A percentile compares a stretch with the other conserved stretches of the same genome.
Evolutionary conservation across 2,113 vertebrate species (phyloP).

Genomic region (Ivindomyrus marchei): DNA sequence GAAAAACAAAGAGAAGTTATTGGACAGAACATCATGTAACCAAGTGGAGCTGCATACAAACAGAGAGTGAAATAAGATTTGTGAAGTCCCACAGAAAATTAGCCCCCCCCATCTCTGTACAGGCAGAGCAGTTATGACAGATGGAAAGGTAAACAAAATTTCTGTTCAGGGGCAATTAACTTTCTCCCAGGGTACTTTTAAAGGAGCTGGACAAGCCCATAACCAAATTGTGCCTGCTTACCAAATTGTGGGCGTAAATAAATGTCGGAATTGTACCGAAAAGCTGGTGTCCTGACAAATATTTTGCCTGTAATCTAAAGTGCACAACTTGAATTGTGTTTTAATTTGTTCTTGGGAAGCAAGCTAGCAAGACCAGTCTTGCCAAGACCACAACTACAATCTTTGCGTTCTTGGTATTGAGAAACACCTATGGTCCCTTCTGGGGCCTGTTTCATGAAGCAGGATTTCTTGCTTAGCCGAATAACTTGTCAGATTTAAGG

Average conservation of each 20-base stretch:
- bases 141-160: neutral
- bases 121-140: neutral
- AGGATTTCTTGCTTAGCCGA: neutral
- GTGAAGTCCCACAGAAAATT: neutral
- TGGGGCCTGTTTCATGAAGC: neutral
- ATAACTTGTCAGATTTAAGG: neutral
- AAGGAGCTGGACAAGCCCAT: neutral
- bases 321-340: neutral
- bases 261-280: too few species aligned
- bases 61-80: neutral
- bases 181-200: neutral
- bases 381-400: too few species aligned
- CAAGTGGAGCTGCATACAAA: neutral
- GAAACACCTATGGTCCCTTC: neutral
- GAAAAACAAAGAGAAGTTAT: neutral
- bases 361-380: neutral
- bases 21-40: neutral
- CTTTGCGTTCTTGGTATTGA: neutral
- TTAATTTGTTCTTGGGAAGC: neutral
- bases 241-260: too few species aligned
- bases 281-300: too few species aligned
- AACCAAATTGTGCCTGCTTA: too few species aligned
- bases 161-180: neutral
- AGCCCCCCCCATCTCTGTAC: neutral
- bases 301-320: too few species aligned